Conservation (phyloP, 1,140 invertebrate species). For the Drosophila chauvacae region DNA sequence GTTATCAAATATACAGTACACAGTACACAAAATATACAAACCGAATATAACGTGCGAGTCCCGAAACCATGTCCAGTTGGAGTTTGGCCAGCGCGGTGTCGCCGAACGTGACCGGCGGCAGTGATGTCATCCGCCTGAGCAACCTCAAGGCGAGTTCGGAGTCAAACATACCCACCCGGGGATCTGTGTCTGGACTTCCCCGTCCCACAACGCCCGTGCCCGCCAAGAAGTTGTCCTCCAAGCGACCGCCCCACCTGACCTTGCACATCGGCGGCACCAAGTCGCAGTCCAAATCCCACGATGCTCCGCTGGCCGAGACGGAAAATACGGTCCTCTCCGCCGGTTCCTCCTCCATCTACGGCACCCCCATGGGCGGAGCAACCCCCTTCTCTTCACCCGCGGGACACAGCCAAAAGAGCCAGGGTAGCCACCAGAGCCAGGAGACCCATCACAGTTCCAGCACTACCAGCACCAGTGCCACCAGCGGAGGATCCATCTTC, state of each 20-base stretch:
- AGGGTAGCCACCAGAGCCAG: constrained; percentile 17
- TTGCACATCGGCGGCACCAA: constrained; percentile 33
- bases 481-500: constrained; percentile 61
- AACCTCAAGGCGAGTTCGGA: constrained; percentile 60
- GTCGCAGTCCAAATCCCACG: constrained; percentile 6
- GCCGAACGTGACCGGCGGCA: constrained; percentile 52
- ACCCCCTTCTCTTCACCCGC: constrained; percentile 36
- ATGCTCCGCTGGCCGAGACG: constrained; percentile 54
- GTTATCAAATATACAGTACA: neutral
- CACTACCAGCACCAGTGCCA: constrained; percentile 30
- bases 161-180: constrained; percentile 31
- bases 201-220: constrained; percentile 71
- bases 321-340: constrained; percentile 56
- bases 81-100: constrained; percentile 70
- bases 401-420: constrained; percentile 30
- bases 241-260: constrained; percentile 62
- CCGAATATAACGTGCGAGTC: constrained; percentile 6
- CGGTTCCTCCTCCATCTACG: constrained; percentile 55
- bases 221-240: constrained; percentile 52
- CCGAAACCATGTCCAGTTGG: constrained; percentile 69
- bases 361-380: constrained; percentile 48
- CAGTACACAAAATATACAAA: neutral
- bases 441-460: constrained; percentile 26
- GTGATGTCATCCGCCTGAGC: constrained; percentile 60
- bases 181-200: constrained; percentile 27